Percentiles rank a stretch among this genome's conserved stretches.
phyloP scores from a whole-genome alignment of 2,888 invertebrate species.

The Caenorhabditis drosophilae region DNA sequence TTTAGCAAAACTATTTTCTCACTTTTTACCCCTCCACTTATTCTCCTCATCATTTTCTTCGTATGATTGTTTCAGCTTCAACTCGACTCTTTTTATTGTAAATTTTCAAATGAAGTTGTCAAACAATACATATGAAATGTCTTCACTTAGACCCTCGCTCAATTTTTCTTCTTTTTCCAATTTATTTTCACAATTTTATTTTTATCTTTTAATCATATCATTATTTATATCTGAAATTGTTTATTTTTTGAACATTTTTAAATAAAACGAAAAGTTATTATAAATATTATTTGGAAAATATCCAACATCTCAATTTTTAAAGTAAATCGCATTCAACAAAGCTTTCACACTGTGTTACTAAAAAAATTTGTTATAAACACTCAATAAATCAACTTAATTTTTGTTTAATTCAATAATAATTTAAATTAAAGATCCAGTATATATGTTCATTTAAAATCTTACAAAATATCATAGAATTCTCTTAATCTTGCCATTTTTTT shows the following conservation, averaged over 20 bases:
- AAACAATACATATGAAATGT: slow-evolving; percentile 34
- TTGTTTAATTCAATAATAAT: slow-evolving; percentile 2
- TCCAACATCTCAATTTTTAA: too few relatives aligned
- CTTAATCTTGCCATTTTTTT: slow-evolving; percentile 27
- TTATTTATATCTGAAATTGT: too few relatives aligned
- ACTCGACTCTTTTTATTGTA: background rate
- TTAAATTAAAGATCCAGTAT: too few relatives aligned
- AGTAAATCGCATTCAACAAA: background rate
- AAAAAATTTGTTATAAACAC: too few relatives aligned
- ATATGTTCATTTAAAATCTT: background rate
- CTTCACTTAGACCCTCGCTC: slow-evolving; percentile 41
- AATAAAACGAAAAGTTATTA: too few relatives aligned
- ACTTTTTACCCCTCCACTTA: slow-evolving; percentile 9
- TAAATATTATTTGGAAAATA: too few relatives aligned
- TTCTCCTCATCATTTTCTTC: slow-evolving; percentile 9
- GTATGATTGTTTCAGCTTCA: slow-evolving; percentile 39
- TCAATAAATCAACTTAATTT: too few relatives aligned
- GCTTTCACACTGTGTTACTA: background rate
- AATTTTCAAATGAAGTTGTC: slow-evolving; percentile 20
- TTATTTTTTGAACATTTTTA: too few relatives aligned
- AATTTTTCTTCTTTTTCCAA: slow-evolving; percentile 4
- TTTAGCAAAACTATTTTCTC: background rate
- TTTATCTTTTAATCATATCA: slow-evolving; percentile 1
- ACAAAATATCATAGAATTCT: background rate
- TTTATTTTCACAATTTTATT: slow-evolving; percentile 5